Evolutionary conservation across 2,797 vertebrate genomes (phyloP).

Genomic region (Simalia tracyae): DNA sequence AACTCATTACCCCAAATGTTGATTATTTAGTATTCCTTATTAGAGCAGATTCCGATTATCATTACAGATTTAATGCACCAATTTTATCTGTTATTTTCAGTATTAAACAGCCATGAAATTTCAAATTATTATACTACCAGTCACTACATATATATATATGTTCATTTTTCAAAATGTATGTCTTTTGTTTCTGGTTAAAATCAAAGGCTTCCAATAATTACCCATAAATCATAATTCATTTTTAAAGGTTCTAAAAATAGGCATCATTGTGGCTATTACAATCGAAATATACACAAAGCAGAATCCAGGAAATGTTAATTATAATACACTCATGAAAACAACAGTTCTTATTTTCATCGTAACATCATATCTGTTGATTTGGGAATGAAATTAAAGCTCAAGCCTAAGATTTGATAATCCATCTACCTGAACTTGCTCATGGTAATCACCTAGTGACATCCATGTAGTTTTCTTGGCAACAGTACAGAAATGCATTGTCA

Average conservation of each 20-base stretch:
- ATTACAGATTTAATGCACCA: constrained; percentile 10
- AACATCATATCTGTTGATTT: not conserved
- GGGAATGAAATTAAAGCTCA: not conserved
- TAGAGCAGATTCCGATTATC: not conserved
- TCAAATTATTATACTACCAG: not conserved
- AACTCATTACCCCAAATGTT: not conserved
- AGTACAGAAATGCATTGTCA: not conserved
- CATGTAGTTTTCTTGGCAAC: no score
- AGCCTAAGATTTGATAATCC: not conserved
- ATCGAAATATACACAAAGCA: not conserved
- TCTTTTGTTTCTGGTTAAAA: constrained; percentile 20
- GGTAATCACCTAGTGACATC: no score
- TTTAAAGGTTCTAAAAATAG: not conserved
- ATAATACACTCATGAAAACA: not conserved
- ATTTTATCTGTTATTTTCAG: constrained; percentile 10
- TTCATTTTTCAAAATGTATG: not conserved
- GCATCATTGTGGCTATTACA: not conserved
- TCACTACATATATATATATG: not conserved
- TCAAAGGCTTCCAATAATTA: not conserved
- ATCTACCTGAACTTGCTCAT: no score
- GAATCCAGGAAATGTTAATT: not conserved
- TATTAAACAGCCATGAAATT: constrained; percentile 11
- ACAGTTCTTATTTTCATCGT: not conserved
- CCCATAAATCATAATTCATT: not conserved
- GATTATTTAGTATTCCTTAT: not conserved